Conservation (phyloP, 1,140 invertebrate species). For the Hylaeus anthracinus region DNA sequence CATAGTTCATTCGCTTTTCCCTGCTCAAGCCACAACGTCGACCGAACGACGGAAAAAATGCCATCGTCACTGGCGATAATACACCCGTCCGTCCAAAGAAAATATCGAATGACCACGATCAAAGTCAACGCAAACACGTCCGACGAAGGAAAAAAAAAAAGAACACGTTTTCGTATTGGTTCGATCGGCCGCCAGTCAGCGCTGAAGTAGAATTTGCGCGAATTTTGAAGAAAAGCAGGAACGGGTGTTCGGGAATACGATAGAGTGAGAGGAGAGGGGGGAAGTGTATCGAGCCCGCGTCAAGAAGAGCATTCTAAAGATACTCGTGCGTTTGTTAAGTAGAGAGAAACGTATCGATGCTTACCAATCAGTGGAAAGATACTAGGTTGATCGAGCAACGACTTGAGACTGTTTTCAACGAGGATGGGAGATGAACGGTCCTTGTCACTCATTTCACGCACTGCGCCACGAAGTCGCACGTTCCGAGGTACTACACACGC, state of each 20-base stretch:
- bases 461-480: conserved; percentile 70
- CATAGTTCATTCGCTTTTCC: background rate
- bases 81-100: background rate
- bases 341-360: conserved; percentile 69
- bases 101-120: conserved; percentile 10
- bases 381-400: conserved; percentile 88
- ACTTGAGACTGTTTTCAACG: conserved; percentile 89
- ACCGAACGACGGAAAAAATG: background rate
- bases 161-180: conserved; percentile 11
- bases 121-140: background rate
- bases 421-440: conserved; percentile 89
- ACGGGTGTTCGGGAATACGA: conserved; percentile 13
- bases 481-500: conserved; percentile 53
- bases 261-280: background rate
- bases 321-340: background rate
- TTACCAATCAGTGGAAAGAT: conserved; percentile 89
- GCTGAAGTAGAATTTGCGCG: conserved; percentile 60
- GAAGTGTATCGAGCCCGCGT: conserved; percentile 11
- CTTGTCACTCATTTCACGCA: conserved; percentile 88
- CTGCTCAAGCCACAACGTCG: no score
- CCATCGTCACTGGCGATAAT: conserved; percentile 1
- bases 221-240: conserved; percentile 53
- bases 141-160: background rate
- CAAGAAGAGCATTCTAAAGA: background rate
- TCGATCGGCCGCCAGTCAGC: conserved; percentile 57